phyloP scores from a whole-genome alignment of 1,140 invertebrate species.

The Eumaeus atala region DNA sequence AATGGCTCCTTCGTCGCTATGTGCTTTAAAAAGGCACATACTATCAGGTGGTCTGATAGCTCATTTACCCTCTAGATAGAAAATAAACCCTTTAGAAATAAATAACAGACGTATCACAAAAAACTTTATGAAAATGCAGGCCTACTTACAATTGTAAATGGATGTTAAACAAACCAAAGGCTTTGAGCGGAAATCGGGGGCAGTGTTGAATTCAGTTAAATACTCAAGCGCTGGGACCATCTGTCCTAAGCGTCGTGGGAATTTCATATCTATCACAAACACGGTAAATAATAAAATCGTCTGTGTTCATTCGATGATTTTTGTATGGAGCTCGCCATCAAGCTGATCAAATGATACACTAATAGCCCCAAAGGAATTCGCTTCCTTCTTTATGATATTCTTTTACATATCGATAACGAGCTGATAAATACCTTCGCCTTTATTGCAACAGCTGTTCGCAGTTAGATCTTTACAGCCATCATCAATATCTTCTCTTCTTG shows the following conservation, averaged over 20 bases:
- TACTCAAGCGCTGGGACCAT: slow-evolving; percentile 17
- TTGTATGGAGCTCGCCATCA: slow-evolving; percentile 25
- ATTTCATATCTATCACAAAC: background rate
- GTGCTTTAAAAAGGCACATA: too few relatives aligned
- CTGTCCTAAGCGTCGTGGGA: slow-evolving; percentile 8
- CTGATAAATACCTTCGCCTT: background rate
- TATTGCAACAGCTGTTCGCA: background rate
- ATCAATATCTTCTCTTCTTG: too few relatives aligned
- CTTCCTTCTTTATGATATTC: slow-evolving; percentile 11
- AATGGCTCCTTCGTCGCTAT: too few relatives aligned
- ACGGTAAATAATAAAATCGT: slow-evolving; percentile 14
- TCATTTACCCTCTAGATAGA: too few relatives aligned
- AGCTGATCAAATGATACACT: slow-evolving; percentile 31
- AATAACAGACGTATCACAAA: background rate
- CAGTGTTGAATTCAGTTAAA: slow-evolving; percentile 24
- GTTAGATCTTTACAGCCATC: too few relatives aligned
- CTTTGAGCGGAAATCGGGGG: slow-evolving; percentile 22
- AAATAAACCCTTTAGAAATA: slow-evolving; percentile 1
- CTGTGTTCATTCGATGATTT: slow-evolving; percentile 25
- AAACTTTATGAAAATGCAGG: slow-evolving; percentile 2
- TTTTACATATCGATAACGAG: slow-evolving; percentile 4
- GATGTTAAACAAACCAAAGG: slow-evolving; percentile 7
- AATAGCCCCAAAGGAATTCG: slow-evolving; percentile 12
- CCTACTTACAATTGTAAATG: background rate
- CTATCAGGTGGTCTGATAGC: too few relatives aligned